Base-by-base conservation (phyloP, 1,140 invertebrate genomes). In the Riptortus pedestris region DNA sequence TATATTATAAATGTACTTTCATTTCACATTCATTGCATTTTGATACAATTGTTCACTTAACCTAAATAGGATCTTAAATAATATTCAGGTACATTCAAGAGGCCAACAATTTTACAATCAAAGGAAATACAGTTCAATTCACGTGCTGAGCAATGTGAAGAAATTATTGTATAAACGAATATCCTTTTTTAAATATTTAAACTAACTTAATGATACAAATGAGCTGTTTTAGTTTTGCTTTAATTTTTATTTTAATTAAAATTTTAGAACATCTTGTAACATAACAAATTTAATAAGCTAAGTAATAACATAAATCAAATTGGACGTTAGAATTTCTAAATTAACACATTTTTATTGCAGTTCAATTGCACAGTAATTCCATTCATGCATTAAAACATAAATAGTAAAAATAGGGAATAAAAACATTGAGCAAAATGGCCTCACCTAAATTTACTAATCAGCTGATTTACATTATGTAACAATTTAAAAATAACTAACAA, bases 21-120 rank as follows among this genome's bases (percentile, higher is more conserved):
- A 55, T 24, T 55, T 55, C 22, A 55, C 22, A 55, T 55, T 55
- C 51, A 55, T 55, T 55, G 20, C 51, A 18, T 55, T 55, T 55
- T 18, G 51, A 55, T 55, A 24, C 24, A n/a, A n/a, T n/a, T n/a
- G n/a, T n/a, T n/a, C 24, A 24, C 26, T 24, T 18, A 60, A 60
- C 24, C 18, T 45, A 60, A 43, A 43, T 33, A 60, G 31, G 59
- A 60, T 29, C 59, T 60, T 43, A 60, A 60, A 60, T 33, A 43
- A 60, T 55, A n/a, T 59, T 59, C 57, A 59, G 57, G 57, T 59
- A 59, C 57, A 59, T 59, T 20, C 28, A 31, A 59, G 24, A 59
- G 57, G 57, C 57, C 57, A 59, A 59, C n/a, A 29, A 29, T 14
- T 29, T 18, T 26, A 28, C 18, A 20, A 29, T 12, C 5, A 18